Evolutionary conservation across 2,113 vertebrate genomes (phyloP), one percentile per base, ranked within the genome.

Genomic region (Spea bombifrons): DNA sequence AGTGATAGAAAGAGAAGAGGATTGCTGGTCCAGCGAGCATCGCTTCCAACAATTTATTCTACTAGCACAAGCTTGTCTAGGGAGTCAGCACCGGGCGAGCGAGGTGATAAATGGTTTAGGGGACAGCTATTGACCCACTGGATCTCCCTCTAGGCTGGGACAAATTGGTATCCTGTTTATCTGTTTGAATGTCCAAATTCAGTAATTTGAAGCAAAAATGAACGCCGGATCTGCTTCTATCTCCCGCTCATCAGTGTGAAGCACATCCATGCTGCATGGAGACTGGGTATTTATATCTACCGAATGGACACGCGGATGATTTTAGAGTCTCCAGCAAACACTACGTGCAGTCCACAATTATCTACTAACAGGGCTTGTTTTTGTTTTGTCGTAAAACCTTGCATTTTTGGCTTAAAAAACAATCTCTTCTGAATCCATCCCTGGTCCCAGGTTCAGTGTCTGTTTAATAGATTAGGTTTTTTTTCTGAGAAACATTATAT

Each of bases 131-230:
- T 57, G 44, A 81, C 77, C 67, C 81, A 83, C 71, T 66, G 83
- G 85, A 52, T 2, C 78, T 82, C 85, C 80, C 77, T 7, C 0
- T 0, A 55, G 83, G 71, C 75, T 3, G 4, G 67, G 46, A 65
- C 45, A 82, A 79, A 83, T 49, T 83, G 55, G 80, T 68, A 6
- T 63, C 75, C 68, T 66, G 13, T 80, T 83, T 81, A 80, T 82
- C 83, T n/a, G 75, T 83, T 79, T 83, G 71, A 45, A 4, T 73
- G 74, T 79, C 83, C 76, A 86, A 81, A 86, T 66, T 76, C 5
- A 85, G 81, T 0, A n/a, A n/a, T 74, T 52, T 64, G 57, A 72
- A 78, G 76, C 46, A 69, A 66, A 78, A 78, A 66, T 72, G 48
- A 68, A 71, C 50, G 43, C 76, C 65, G 55, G 50, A 72, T 65